These are phyloP conservation scores for Ciconia nigra DNA, from an alignment of 2,797 vertebrate genomes.

Conservation along the genomic window DNA sequence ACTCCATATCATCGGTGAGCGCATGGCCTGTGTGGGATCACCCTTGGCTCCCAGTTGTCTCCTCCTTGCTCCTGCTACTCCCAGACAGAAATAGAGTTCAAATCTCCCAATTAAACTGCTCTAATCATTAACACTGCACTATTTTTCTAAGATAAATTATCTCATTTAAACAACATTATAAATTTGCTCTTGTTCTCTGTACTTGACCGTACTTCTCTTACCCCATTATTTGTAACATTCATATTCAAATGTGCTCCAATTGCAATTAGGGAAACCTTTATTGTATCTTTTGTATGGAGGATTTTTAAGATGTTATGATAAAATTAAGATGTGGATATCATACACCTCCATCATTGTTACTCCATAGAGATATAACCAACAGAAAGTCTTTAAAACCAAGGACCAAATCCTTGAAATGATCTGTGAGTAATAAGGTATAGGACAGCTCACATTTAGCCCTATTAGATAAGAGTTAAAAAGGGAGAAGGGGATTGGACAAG, in stretches of 20 bases:
- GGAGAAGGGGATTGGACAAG: not conserved
- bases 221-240: not conserved
- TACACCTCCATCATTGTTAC: not conserved
- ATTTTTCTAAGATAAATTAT: not conserved
- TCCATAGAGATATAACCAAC: not conserved
- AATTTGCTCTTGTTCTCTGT: not conserved
- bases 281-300: not conserved
- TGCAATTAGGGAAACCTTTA: not conserved
- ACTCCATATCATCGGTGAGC: fast-evolving
- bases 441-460: not conserved
- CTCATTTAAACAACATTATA: not conserved
- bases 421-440: not conserved
- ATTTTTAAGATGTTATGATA: not conserved
- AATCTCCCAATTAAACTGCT: not conserved
- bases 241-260: not conserved
- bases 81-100: not conserved
- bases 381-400: not conserved
- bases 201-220: not conserved
- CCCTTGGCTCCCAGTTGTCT: not conserved
- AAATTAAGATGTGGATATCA: not conserved
- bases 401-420: not conserved
- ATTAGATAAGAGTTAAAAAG: not conserved
- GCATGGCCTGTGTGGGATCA: not conserved
- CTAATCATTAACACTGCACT: not conserved
- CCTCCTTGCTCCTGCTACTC: not conserved